Conservation (phyloP, 1,140 invertebrate genomes). For the Pseudomyrmex flavicornis region DNA sequence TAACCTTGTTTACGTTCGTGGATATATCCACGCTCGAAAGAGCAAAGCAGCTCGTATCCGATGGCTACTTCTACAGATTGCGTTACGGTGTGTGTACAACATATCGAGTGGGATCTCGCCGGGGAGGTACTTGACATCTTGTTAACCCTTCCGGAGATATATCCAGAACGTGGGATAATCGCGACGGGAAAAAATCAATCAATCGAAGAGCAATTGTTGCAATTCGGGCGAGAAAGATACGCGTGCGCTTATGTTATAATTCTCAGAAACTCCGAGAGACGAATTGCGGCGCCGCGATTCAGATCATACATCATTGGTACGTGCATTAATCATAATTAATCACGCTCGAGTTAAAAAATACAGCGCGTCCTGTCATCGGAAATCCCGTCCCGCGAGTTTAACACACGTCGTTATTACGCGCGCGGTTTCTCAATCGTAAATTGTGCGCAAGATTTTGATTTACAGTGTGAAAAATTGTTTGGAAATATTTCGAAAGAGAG, state of each 20-base stretch:
- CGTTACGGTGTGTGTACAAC: slow-evolving; percentile 29
- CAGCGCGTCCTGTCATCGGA: slow-evolving; percentile 31
- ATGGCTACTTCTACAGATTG: slow-evolving; percentile 11
- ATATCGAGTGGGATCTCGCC: neutral
- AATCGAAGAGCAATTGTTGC: neutral
- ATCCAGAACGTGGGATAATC: slow-evolving; percentile 33
- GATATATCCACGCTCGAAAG: slow-evolving; percentile 29
- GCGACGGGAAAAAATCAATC: neutral
- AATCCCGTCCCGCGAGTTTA: slow-evolving; percentile 3
- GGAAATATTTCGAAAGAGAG: neutral
- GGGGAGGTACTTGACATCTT: slow-evolving; percentile 50
- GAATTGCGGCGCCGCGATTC: slow-evolving; percentile 4
- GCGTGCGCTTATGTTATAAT: neutral
- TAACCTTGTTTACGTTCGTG: slow-evolving; percentile 65
- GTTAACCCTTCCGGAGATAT: neutral
- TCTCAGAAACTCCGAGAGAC: neutral
- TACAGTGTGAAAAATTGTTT: neutral
- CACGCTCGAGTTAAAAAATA: slow-evolving; percentile 45
- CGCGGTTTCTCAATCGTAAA: neutral
- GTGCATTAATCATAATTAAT: slow-evolving; percentile 17
- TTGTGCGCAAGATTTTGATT: slow-evolving; percentile 4
- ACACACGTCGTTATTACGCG: neutral
- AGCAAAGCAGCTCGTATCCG: slow-evolving; percentile 31
- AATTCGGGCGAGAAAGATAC: neutral
- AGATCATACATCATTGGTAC: neutral